These are phyloP conservation scores for Orientallactaga bullata DNA, from an alignment of 2,113 vertebrate species.

Conservation along the genomic window DNA sequence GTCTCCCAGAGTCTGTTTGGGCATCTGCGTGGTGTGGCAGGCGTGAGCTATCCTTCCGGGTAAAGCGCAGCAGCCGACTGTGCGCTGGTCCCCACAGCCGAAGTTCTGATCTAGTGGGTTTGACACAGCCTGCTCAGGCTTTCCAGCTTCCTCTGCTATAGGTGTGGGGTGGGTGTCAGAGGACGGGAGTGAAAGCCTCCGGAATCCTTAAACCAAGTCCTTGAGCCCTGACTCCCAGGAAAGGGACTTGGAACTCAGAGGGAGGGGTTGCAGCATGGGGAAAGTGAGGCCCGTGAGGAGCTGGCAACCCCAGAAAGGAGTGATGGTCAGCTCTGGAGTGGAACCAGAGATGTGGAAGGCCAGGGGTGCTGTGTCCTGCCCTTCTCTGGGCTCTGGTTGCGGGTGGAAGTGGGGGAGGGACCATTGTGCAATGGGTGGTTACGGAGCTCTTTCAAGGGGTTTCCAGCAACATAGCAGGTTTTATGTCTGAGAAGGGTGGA, in stretches of 20 bases:
- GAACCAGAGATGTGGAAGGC: too few relatives aligned
- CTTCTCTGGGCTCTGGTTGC: neutral
- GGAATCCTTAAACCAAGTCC: neutral
- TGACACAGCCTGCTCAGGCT: neutral
- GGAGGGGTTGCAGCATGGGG: neutral
- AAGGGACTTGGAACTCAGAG: neutral
- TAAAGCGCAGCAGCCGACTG: neutral
- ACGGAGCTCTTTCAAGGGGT: neutral
- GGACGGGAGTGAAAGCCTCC: neutral
- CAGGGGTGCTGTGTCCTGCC: rapidly evolving
- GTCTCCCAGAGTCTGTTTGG: neutral
- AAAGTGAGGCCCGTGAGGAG: neutral
- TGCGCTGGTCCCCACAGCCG: neutral
- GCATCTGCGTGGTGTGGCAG: neutral
- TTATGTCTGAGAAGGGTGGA: neutral
- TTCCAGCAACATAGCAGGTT: neutral
- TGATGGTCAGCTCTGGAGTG: neutral
- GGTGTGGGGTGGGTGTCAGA: neutral
- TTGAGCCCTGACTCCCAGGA: neutral
- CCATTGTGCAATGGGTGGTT: neutral
- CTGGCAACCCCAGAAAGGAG: rapidly evolving
- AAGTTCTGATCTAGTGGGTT: neutral
- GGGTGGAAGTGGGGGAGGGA: neutral
- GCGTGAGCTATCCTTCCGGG: neutral
- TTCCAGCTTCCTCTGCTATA: neutral